A percentile compares a stretch with the other conserved stretches of the same genome.
phyloP scores from a whole-genome alignment of 2,113 vertebrate genomes.

The Dendropsophus ebraccatus region DNA sequence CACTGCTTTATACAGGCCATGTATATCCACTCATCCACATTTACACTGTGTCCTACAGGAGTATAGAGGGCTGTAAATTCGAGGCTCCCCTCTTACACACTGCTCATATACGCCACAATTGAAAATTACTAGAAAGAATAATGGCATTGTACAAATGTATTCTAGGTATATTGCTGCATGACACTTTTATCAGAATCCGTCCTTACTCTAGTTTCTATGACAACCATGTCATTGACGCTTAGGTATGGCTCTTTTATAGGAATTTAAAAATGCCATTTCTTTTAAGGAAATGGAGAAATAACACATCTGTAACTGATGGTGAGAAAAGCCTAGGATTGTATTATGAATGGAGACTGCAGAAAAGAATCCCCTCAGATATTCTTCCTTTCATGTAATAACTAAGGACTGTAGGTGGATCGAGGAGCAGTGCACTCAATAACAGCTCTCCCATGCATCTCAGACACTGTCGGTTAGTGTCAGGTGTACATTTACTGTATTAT shows the following conservation, averaged over 20 bases:
- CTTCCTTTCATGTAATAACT: not conserved
- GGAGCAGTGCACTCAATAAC: not conserved
- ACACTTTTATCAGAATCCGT: not conserved
- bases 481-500: not conserved
- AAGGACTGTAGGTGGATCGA: not conserved
- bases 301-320: not conserved
- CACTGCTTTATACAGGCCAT: too few relatives aligned
- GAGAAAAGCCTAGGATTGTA: not conserved
- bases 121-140: constrained; percentile 5
- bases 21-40: too few relatives aligned
- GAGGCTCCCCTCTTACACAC: not conserved
- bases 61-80: not conserved
- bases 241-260: not conserved
- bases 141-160: constrained; percentile 13
- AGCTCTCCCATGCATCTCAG: not conserved
- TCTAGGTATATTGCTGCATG: not conserved
- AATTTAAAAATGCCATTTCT: constrained; percentile 14
- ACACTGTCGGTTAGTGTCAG: not conserved
- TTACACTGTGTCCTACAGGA: too few relatives aligned
- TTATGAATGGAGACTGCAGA: not conserved
- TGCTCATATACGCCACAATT: not conserved
- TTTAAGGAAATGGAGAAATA: constrained; percentile 13
- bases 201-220: constrained; percentile 36
- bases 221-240: constrained; percentile 11
- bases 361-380: not conserved